Conservation (phyloP, 2,797 vertebrate species). For the Anguilla obscura region DNA sequence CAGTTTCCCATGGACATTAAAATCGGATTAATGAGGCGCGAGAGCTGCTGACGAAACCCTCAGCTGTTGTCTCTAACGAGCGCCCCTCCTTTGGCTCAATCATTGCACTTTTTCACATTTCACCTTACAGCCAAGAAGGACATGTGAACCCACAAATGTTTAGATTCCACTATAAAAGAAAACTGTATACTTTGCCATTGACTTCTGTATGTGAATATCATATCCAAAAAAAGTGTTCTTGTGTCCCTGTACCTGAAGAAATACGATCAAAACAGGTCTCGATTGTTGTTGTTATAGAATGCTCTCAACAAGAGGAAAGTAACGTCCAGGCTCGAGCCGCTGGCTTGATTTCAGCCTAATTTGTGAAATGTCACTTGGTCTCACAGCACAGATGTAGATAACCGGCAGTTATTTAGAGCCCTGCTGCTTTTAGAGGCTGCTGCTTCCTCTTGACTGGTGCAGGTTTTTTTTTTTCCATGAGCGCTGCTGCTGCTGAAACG, state of each 20-base stretch:
- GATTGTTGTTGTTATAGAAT: neutral
- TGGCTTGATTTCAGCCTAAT: neutral
- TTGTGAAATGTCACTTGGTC: neutral
- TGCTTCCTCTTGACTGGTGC: neutral
- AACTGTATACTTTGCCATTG: neutral
- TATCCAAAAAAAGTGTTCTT: neutral
- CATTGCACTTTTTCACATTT: neutral
- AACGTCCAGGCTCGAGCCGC: neutral
- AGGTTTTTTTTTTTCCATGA: neutral
- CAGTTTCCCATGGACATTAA: constrained; percentile 38
- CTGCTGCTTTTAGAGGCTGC: neutral
- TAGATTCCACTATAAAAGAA: no score
- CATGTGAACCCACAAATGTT: no score
- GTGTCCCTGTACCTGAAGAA: neutral
- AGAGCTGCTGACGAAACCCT: constrained; percentile 8
- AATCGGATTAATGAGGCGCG: neutral
- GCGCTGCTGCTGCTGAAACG: neutral
- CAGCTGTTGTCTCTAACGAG: neutral
- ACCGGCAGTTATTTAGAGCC: neutral
- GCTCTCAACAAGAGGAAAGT: neutral
- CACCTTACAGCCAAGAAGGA: neutral
- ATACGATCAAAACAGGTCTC: neutral
- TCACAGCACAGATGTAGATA: neutral
- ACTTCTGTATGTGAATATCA: neutral
- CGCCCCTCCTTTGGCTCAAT: neutral